phyloP scores from a whole-genome alignment of 2,797 vertebrate genomes.

The Ictinia mississippiensis region DNA sequence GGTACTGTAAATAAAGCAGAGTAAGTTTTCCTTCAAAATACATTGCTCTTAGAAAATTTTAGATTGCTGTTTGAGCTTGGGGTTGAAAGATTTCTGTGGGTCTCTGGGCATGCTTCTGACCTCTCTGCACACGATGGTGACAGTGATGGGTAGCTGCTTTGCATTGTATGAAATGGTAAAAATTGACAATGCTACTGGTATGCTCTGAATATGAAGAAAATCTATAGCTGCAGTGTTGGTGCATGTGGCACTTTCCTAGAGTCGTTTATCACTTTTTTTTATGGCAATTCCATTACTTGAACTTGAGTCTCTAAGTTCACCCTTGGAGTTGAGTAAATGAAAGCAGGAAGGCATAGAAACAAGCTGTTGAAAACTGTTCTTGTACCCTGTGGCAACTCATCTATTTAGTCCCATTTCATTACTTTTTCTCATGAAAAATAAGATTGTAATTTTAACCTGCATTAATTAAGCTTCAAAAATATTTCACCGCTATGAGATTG shows the following conservation, averaged over 20 bases:
- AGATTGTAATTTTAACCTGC: not conserved
- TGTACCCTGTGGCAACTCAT: not conserved
- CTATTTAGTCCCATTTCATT: not conserved
- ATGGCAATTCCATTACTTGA: not conserved
- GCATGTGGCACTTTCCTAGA: not conserved
- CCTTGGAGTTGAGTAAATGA: not conserved
- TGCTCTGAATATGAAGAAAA: not conserved
- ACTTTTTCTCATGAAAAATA: not conserved
- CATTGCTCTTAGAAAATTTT: not conserved
- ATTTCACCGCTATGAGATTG: rapidly evolving
- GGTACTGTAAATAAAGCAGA: not conserved
- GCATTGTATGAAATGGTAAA: not conserved
- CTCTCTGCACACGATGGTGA: not conserved
- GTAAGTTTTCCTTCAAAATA: not conserved
- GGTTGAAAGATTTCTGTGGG: not conserved
- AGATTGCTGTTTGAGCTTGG: not conserved
- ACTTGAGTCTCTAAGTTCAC: not conserved
- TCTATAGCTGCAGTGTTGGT: not conserved
- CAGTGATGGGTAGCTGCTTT: not conserved
- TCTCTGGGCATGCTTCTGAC: not conserved
- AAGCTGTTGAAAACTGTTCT: not conserved
- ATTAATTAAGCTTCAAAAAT: not conserved
- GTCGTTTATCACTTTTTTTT: not conserved
- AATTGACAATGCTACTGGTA: not conserved
- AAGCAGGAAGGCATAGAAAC: not conserved